Percentiles rank a stretch among this genome's conserved stretches.
Evolutionary conservation across 2,113 vertebrate genomes (phyloP).

Genomic region (Anhinga rufa): DNA sequence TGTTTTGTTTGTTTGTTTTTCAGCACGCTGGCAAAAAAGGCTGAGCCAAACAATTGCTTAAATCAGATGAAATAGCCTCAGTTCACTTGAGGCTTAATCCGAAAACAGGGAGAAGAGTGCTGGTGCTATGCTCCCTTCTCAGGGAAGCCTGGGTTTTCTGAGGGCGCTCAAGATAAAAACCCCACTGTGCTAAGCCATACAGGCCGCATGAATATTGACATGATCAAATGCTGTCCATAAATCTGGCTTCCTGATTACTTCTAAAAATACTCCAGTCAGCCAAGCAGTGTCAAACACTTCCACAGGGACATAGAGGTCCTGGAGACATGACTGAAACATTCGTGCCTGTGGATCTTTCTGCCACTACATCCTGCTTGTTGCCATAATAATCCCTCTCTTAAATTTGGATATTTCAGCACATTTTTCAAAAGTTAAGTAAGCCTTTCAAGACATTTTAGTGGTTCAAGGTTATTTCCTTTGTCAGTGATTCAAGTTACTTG

Average conservation of each 20-base stretch:
- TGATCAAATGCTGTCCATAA: background rate
- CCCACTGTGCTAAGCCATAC: background rate
- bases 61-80: background rate
- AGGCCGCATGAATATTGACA: accelerated
- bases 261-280: background rate
- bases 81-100: background rate
- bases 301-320: background rate
- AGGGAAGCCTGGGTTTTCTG: background rate
- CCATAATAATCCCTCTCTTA: background rate
- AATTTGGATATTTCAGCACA: background rate
- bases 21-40: background rate
- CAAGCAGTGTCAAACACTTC: background rate
- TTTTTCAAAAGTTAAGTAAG: background rate
- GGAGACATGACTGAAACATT: background rate
- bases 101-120: background rate
- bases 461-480: background rate
- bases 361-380: background rate
- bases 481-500: background rate
- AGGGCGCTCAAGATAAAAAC: background rate
- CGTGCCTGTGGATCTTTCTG: background rate
- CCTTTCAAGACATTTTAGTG: background rate
- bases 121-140: background rate
- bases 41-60: background rate
- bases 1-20: too few species aligned
- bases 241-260: background rate